Evolutionary conservation across 2,797 vertebrate species (phyloP).

Genomic region (Channallabes apus): DNA sequence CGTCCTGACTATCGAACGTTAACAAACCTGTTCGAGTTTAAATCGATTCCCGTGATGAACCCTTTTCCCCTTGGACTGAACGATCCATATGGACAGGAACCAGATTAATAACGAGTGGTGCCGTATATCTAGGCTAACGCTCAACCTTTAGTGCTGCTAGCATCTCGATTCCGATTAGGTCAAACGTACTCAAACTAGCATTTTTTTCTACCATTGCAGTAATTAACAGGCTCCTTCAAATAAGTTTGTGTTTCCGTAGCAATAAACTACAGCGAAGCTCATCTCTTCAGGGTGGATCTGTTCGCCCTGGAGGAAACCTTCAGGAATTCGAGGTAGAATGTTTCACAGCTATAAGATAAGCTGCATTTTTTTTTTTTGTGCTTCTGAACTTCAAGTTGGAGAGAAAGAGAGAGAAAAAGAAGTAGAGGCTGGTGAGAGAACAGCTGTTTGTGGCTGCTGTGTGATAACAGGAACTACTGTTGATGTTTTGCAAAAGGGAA

Average conservation of each 20-base stretch:
- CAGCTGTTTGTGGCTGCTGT: not conserved
- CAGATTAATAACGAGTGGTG: not conserved
- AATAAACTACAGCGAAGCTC: too few species aligned
- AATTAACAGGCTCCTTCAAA: not conserved
- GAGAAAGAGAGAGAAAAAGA: not conserved
- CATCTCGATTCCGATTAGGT: not conserved
- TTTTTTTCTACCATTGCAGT: not conserved
- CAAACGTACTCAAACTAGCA: too few species aligned
- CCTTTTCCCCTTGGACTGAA: not conserved
- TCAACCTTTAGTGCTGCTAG: not conserved
- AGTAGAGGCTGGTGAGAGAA: too few species aligned
- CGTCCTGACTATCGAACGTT: not conserved
- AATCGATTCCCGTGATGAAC: not conserved
- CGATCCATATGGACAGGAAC: not conserved
- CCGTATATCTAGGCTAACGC: not conserved
- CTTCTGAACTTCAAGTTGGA: not conserved
- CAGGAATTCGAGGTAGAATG: not conserved
- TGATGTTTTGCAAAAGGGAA: not conserved
- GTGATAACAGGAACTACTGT: not conserved
- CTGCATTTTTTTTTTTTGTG: not conserved
- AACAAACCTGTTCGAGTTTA: not conserved
- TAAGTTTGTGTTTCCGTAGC: too few species aligned
- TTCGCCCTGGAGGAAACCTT: not conserved
- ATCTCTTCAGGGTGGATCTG: not conserved
- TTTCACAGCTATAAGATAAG: not conserved